Evolutionary conservation across 2,888 invertebrate genomes (phyloP), one percentile per base, ranked within the genome.

Genomic region (Machimus rusticus): DNA sequence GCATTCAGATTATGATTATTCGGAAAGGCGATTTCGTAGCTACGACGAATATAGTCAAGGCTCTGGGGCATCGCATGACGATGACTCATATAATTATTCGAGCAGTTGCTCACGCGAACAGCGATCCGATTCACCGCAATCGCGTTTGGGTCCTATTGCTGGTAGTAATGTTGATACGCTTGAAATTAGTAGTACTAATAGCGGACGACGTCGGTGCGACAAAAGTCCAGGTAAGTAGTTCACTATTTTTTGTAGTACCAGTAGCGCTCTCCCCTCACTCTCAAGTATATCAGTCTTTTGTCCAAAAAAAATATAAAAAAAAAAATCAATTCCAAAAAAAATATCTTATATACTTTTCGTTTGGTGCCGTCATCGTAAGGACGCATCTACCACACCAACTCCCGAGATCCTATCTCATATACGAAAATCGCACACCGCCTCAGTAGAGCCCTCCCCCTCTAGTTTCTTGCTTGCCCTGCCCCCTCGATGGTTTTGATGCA

Each of bases 21-120:
- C 16, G 89, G 89, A 82, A 91, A 92, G 94, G 19, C 93, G 94
- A 90, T 94, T 94, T 92, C 95, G 95, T 88, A 95, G 94, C 91
- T 95, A 95, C 91, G 96, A 96, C 90, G 95, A 97, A 93, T 95
- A 95, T 93, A 94, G 96, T 93, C 95, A 95, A 93, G 94, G 96
- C 90, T 95, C 95, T 88, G 94, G 94, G 37, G 94, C 95, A 4
- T 94, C 94, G 39, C 95, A 95, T 90, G 96, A 95, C 89, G 96
- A 96, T 87, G 92, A 92, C 87, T 88, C 88, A 87, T 88, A 89
- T 88, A 85, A 89, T 57, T 89, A 87, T 88, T 82, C 90, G 87
- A 88, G 90, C 90, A 85, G 89, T 90, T 81, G 91, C 94, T 87
- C 94, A 94, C 90, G 95, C 94, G 90, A 90, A 39, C 85, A 90